A percentile compares a stretch with the other conserved stretches of the same genome.
phyloP scores from a whole-genome alignment of 2,113 vertebrate genomes.

The Oriolus oriolus region DNA sequence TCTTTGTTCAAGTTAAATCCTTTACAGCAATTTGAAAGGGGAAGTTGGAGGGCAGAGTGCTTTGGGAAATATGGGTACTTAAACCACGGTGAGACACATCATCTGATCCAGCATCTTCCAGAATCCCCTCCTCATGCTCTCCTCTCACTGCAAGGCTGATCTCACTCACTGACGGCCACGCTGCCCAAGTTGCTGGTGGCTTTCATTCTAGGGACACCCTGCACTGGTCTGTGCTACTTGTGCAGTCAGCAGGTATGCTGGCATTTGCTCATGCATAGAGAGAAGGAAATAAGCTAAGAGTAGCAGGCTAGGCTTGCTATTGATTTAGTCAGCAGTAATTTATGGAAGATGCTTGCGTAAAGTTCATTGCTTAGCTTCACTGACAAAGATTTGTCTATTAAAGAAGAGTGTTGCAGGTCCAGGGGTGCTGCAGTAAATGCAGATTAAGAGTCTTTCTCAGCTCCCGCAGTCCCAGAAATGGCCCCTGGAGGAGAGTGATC shows the following conservation, averaged over 20 bases:
- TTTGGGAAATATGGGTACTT: background rate
- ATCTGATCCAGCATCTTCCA: background rate
- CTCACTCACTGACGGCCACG: rapidly evolving
- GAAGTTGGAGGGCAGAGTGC: background rate
- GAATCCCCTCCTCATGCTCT: background rate
- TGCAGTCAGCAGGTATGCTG: background rate
- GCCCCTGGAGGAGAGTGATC: background rate
- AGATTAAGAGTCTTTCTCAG: background rate
- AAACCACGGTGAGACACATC: background rate
- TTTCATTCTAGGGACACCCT: background rate
- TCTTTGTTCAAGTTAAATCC: background rate
- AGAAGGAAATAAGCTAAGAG: background rate
- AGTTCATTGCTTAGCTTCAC: slow-evolving; percentile 17
- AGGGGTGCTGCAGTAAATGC: background rate
- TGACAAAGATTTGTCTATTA: slow-evolving; percentile 7
- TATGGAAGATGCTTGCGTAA: background rate
- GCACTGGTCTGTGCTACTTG: background rate
- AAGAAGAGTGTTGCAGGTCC: background rate
- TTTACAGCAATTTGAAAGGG: background rate
- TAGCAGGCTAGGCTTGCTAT: background rate
- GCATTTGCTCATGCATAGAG: background rate
- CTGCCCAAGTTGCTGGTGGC: background rate
- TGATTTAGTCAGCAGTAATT: background rate
- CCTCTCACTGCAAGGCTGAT: background rate
- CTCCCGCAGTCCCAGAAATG: background rate